Evolutionary conservation across 2,797 vertebrate genomes (phyloP), one percentile per base, ranked within the genome.

Genomic region (Tapera naevia): DNA sequence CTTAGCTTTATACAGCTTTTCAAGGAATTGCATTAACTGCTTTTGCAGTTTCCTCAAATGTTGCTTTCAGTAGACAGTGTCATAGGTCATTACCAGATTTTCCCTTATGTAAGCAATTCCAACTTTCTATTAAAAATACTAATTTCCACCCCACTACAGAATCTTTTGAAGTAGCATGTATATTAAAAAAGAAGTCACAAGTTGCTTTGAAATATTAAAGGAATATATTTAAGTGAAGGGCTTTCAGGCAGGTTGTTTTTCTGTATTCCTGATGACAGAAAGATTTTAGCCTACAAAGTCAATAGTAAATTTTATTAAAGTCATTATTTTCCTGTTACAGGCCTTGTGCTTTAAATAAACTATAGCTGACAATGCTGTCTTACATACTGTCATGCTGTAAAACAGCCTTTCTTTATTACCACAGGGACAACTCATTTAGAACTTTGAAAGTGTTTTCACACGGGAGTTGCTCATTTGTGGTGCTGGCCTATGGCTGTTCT

Each of bases 251-350:
- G 97, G 97, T 96, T 97, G 96, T 97, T 97, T 97, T 97, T 97
- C 97, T 96, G 92, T 97, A 97, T 98, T 98, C 97, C 95, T 97
- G 97, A 97, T 97, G 97, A 97, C 97, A 97, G 97, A 98, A 98
- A 97, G 97, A 97, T 98, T 98, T 98, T 98, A 98, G 97, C 95
- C 97, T 97, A 98, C 97, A 97, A 98, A 98, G 98, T 98, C 98
- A 98, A 98, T 98, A 98, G 97, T 98, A 98, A 98, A 98, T 98
- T 98, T 98, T 98, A 98, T 98, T 98, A 98, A 98, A 98, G 97
- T 98, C 98, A 98, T 98, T 98, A 98, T 98, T 98, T 98, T 98
- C 97, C 97, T 97, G 97, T 97, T 97, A 97, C 96, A 96, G 97
- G 91, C 91, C 95, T 96, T 83, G 39, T 93, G 95, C 97, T 97